These are phyloP conservation scores for Tor tambroides DNA, from an alignment of 2,113 vertebrate genomes.

Conservation along the genomic window DNA sequence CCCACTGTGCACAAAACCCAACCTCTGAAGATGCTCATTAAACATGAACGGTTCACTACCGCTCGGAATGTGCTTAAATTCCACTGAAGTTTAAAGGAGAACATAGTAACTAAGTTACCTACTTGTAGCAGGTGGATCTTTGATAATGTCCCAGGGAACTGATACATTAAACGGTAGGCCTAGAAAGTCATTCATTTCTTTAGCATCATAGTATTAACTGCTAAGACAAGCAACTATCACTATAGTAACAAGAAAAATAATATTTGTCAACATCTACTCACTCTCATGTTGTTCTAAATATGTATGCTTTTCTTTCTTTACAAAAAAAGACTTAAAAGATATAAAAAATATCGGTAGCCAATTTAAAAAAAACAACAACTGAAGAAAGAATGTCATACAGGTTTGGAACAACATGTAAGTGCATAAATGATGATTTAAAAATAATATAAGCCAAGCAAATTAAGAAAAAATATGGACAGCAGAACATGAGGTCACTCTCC, in stretches of 20 bases:
- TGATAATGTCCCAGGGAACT: background rate
- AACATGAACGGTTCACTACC: background rate
- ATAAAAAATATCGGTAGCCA: background rate
- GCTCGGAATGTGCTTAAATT: slow-evolving; percentile 12
- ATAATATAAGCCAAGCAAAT: background rate
- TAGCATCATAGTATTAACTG: background rate
- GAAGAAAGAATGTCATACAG: too few relatives aligned
- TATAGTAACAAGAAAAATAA: background rate
- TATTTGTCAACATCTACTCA: background rate
- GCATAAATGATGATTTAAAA: too few relatives aligned
- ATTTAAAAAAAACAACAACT: too few relatives aligned
- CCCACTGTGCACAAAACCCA: slow-evolving; percentile 17
- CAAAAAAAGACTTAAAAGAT: background rate
- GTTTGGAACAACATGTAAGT: too few relatives aligned
- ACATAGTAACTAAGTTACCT: background rate
- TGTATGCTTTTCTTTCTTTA: background rate
- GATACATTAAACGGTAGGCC: background rate
- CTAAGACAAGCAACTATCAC: background rate
- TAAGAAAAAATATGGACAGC: background rate
- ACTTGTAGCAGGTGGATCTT: background rate
- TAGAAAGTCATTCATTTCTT: background rate
- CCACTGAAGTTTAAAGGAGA: background rate
- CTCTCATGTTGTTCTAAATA: background rate
- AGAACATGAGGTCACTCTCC: background rate
- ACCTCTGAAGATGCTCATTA: slow-evolving; percentile 40